phyloP scores from a whole-genome alignment of 2,888 invertebrate genomes.

The Drosophila diplacantha region DNA sequence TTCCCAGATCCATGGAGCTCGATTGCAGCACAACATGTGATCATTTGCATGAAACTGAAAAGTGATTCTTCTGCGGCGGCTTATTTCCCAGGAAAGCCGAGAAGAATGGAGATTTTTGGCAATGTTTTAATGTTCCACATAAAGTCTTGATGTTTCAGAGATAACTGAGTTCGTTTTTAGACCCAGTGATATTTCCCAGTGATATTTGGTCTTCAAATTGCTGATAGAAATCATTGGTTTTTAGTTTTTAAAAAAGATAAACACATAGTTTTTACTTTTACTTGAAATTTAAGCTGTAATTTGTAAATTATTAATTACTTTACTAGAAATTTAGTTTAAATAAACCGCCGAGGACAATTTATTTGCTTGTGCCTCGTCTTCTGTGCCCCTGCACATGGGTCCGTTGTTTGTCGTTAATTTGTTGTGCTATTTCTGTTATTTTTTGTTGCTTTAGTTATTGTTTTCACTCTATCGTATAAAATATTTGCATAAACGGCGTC shows the following conservation, averaged over 20 bases:
- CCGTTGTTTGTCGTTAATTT: constrained; percentile 17
- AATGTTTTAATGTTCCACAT: constrained; percentile 11
- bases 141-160: neutral
- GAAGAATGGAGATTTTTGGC: constrained; percentile 27
- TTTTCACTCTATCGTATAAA: constrained; percentile 25
- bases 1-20: constrained; percentile 33
- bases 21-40: constrained; percentile 32
- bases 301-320: neutral
- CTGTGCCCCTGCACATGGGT: constrained; percentile 7
- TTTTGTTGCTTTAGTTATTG: constrained; percentile 8
- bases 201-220: neutral
- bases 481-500: constrained; percentile 27
- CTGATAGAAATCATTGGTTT: neutral
- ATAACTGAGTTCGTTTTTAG: neutral
- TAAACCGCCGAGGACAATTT: constrained; percentile 2
- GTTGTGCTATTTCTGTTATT: neutral
- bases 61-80: constrained; percentile 2
- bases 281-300: neutral
- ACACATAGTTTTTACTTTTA: neutral
- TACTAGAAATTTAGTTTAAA: neutral
- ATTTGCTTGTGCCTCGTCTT: constrained; percentile 5
- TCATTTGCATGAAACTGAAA: constrained; percentile 22
- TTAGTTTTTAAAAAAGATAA: neutral
- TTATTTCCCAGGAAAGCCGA: constrained; percentile 17
- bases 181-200: neutral